Evolutionary conservation across 2,888 invertebrate genomes (phyloP), one percentile per base, ranked within the genome.

Genomic region (Scaptomyza tumidula): DNA sequence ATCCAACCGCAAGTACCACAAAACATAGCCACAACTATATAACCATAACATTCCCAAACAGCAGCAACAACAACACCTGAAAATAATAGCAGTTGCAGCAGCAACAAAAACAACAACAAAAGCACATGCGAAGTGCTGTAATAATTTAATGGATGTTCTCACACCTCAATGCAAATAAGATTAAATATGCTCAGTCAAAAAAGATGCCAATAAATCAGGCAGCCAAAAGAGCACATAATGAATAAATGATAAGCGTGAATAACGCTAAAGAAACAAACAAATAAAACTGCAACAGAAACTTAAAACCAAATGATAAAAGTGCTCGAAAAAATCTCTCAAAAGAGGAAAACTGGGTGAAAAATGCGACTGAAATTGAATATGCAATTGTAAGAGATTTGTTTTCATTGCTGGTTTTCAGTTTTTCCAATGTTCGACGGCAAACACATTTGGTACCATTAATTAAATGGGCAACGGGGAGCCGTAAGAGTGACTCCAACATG

Each of bases 171-270:
- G 71, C 56, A 76, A 80, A 71, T 67, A 61, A 62, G 71, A 67
- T 77, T 54, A 55, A 74, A 77, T 65, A n/a, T 72, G 63, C 64
- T 65, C 61, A 68, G 13, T 19, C 35, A 52, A 49, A 49, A 45
- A 11, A 43, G 41, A 24, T 13, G 48, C 48, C 66, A 54, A 84
- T 86, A 85, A 86, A 86, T 88, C 78, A 79, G 68, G 55, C 41
- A 48, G 35, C 50, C 45, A 62, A 52, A n/a, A 52, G 66, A 45
- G 37, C 49, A 55, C 56, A 72, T 74, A 76, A 78, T 79, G 76
- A 82, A 83, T 83, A 75, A 83, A 80, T 82, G 71, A 83, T 82
- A 73, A 82, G 80, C 76, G 69, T 67, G 61, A 67, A 59, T 71
- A 73, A 61, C 49, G 53, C 50, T 48, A 48, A 37, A 27, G 14